phyloP scores from a whole-genome alignment of 1,140 invertebrate genomes.

The Drosophila nigromelanica region DNA sequence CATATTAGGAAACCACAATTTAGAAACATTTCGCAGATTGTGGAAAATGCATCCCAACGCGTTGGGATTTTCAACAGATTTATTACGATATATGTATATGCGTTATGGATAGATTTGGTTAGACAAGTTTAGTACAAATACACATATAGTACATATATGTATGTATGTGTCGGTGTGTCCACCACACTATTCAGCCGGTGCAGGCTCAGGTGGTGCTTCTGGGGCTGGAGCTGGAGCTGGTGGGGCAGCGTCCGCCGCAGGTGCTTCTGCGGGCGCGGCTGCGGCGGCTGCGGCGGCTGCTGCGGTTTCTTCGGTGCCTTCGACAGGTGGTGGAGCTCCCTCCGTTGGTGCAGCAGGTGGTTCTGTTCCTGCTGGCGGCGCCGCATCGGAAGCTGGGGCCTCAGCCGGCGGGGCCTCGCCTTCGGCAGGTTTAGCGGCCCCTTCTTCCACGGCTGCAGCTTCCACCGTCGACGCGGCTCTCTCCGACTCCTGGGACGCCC shows the following conservation, averaged over 20 bases:
- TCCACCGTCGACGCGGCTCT: background rate
- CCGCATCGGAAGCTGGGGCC: background rate
- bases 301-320: background rate
- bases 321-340: background rate
- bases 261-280: slow-evolving; percentile 8
- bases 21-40: too few relatives aligned
- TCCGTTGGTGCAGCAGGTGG: slow-evolving; percentile 3
- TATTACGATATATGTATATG: too few relatives aligned
- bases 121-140: background rate
- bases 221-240: slow-evolving; percentile 11
- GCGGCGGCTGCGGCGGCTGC: background rate
- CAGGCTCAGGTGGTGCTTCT: slow-evolving; percentile 2
- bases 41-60: background rate
- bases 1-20: too few relatives aligned
- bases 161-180: background rate
- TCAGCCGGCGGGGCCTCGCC: background rate
- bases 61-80: too few relatives aligned
- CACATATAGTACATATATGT: background rate
- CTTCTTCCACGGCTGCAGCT: background rate
- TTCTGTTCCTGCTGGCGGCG: background rate
- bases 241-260: background rate
- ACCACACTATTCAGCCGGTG: slow-evolving; percentile 2
- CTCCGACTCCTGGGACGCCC: background rate
- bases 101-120: background rate
- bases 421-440: background rate